Conservation (phyloP, 1,140 invertebrate genomes). For the Xylocopa sonorina region DNA sequence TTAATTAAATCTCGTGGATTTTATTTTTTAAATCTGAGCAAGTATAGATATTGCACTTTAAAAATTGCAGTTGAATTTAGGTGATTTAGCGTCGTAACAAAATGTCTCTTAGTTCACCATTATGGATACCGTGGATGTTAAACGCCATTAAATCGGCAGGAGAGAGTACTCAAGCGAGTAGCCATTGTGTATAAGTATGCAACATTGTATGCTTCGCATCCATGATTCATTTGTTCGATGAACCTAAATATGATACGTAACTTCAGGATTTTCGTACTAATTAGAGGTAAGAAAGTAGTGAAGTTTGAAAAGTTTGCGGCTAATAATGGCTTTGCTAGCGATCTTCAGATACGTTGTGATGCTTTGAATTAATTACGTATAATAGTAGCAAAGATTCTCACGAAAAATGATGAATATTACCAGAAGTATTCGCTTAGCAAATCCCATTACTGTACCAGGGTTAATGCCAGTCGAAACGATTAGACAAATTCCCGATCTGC, state of each 20-base stretch:
- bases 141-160: not conserved
- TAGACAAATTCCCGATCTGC: constrained; percentile 28
- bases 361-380: too few species aligned
- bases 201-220: too few species aligned
- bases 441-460: too few species aligned
- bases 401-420: too few species aligned
- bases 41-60: too few species aligned
- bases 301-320: not conserved
- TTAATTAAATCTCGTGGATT: too few species aligned
- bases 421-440: too few species aligned
- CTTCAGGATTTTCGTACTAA: not conserved
- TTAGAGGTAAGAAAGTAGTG: not conserved
- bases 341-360: not conserved
- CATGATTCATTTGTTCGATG: not conserved
- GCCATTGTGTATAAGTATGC: not conserved
- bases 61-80: not conserved
- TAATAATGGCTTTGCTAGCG: not conserved
- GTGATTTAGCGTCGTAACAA: not conserved
- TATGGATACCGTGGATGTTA: not conserved
- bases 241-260: not conserved
- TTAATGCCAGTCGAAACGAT: constrained; percentile 23
- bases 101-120: not conserved
- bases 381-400: too few species aligned
- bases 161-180: not conserved
- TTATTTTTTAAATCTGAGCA: too few species aligned